Evolutionary conservation across 37 sponge, comb jelly and placozoan genomes (phyloP), one percentile per base, ranked within the genome.

Genomic region (Bolinopsis microptera): DNA sequence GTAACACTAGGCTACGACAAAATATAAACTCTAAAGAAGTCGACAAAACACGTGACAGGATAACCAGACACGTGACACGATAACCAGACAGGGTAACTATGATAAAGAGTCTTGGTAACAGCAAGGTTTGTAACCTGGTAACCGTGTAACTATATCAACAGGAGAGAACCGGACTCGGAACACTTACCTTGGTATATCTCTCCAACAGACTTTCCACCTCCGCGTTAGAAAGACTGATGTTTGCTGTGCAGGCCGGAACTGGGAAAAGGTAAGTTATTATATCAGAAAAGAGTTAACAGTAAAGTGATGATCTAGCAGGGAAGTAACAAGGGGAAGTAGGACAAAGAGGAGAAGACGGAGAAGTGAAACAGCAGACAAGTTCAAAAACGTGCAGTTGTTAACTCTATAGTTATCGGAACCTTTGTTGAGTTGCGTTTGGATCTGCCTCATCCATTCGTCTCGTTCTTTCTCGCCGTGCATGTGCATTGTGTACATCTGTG

Each of bases 401-500:
- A 48, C 61, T 48, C 9, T 18, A 13, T 18, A 48, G 61, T 48
- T 48, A 13, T 5, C 61, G 61, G 61, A 39, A 86, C 90, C 90
- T 41, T 86, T 86, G 90, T 86, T 86, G 61, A 86, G 90, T 86
- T 86, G 90, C 0, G 61, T 26, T 48, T 86, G 90, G 37, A 86
- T 86, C 28, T 86, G 90, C 22, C 61, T 0, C 90, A 86, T 41
- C 90, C 90, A 86, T 13, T 86, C 90, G 30, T 86, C 61, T n/a
- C 90, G 1, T 27, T 86, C 90, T 41, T 86, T 41, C 3, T 41
- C 61, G 18, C 90, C 90, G 48, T 86, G 61, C 0, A 39, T 41
- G 90, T 86, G 90, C 90, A 86, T 86, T 22, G 90, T 86, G 61
- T 86, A 86, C 61, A 48, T 86, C 90, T 77, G 80, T 0, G 33